Conservation (phyloP, 2,888 invertebrate genomes). For the Caenorhabditis angaria region DNA sequence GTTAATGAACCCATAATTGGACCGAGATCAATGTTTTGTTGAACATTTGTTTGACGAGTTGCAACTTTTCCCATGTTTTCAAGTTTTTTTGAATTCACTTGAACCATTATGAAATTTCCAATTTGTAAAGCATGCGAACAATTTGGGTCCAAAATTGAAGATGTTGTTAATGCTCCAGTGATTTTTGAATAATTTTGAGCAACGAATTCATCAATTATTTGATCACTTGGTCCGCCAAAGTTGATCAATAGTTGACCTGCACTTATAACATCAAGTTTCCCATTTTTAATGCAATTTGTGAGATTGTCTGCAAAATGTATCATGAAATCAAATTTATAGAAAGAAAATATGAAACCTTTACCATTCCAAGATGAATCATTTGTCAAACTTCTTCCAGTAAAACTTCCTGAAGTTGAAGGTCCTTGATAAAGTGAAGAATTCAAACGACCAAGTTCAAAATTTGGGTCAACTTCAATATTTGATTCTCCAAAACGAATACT, state of each 20-base stretch:
- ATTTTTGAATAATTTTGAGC: background rate
- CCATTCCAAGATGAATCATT: background rate
- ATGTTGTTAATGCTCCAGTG: background rate
- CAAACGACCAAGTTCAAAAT: background rate
- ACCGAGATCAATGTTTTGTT: background rate
- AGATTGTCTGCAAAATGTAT: background rate
- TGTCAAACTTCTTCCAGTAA: background rate
- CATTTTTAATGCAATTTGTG: background rate
- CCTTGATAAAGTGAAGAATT: background rate
- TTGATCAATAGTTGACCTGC: background rate
- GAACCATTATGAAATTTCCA: background rate
- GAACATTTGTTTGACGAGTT: background rate
- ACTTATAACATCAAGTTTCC: background rate
- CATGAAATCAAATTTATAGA: background rate
- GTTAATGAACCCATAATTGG: background rate
- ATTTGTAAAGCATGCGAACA: background rate
- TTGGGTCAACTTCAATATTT: background rate
- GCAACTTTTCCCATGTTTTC: background rate
- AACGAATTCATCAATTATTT: background rate
- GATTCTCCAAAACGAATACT: background rate
- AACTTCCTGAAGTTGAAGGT: background rate
- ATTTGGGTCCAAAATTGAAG: background rate
- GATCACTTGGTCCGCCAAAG: background rate
- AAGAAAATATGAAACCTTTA: background rate
- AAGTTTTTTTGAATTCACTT: background rate